Base-by-base conservation (phyloP, 2,113 vertebrate genomes). In the Lathamus discolor region DNA sequence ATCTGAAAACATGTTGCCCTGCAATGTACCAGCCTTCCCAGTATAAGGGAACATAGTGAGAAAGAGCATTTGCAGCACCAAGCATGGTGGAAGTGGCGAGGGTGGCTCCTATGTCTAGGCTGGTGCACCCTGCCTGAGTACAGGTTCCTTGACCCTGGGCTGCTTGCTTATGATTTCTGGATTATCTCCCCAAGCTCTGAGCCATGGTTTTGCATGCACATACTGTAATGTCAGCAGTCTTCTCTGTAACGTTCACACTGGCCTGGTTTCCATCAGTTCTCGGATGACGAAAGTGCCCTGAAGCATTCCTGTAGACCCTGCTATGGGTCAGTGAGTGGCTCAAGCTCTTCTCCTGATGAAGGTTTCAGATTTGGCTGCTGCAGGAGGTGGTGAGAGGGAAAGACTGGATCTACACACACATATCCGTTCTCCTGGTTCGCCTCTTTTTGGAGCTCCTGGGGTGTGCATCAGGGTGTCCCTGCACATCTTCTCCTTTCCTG, bases 291-390 rank as follows among this genome's bases (percentile, higher is more conserved):
- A 17, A 76, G 41, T 39, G 9, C 29, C 62, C 16, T 61, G 55
- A 52, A 57, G 27, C 46, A 52, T 80, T 67, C 52, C 63, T 59
- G 12, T 46, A 41, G 46, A 54, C 35, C 24, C 33, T 0, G 1
- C 41, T 12, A 35, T 0, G 1, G 54, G 64, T 93, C 57, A 0
- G 0, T 3, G 37, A 8, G 55, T 5, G 1, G 24, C 31, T 86
- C 24, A 3, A 15, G 29, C 27, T 86, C 49, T 52, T 7, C 13
- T 75, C 39, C 27, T 17, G 24, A 39, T 39, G 63, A 48, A 48
- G 29, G 11, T 37, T 81, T 86, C 31, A 24, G 14, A 18, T 91
- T 63, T 89, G 77, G 28, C 35, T 83, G 80, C 62, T 83, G 48
- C 41, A 51, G 17, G 11, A 54, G 29, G 4, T 52, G 61, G 17